Base-by-base conservation (phyloP, 2,113 vertebrate genomes). In the Salvelinus fontinalis region DNA sequence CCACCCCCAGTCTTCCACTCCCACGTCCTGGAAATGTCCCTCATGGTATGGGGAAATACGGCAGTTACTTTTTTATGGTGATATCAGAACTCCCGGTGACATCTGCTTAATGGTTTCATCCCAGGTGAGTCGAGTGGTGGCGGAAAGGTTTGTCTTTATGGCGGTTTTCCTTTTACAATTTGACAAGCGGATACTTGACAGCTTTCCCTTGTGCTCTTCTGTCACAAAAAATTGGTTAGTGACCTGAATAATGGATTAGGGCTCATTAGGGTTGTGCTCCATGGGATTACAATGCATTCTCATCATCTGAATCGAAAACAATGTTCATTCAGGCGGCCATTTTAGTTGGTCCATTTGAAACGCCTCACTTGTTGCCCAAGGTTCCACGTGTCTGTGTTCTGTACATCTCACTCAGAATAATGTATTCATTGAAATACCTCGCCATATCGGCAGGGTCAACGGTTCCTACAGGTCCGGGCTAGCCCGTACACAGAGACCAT, bases 101-200 rank as follows among this genome's bases (percentile, higher is more conserved):
- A 88, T 91, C 90, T 92, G 87, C 84, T 83, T 84, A 86, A 91
- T 90, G 88, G 74, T 77, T 72, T 74, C 48, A 80, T 83, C 87
- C 51, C 87, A 81, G 84, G 86, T 82, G 79, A 70, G 75, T 39
- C 16, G 31, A 64, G 34, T 64, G 59, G 75, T 59, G 64, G 69
- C 8, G 24, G 18, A 59, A 60, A 74, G 70, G 49, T 31, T 34
- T 59, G 65, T 29, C 57, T 74, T 59, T 69, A 62, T 29, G 8
- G 20, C 14, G 16, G 71, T 24, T n/a, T 26, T 22, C 39, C 5
- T 79, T 84, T 84, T 78, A 83, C 73, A 70, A 24, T 39, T 62
- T 90, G 88, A 89, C 80, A 86, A 90, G 81, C 79, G 89, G 87
- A 87, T 83, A 87, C 85, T 87, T 68, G 84, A 71, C 80, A 73